phyloP scores from a whole-genome alignment of 2,113 vertebrate species.

The Pangasianodon gigas region DNA sequence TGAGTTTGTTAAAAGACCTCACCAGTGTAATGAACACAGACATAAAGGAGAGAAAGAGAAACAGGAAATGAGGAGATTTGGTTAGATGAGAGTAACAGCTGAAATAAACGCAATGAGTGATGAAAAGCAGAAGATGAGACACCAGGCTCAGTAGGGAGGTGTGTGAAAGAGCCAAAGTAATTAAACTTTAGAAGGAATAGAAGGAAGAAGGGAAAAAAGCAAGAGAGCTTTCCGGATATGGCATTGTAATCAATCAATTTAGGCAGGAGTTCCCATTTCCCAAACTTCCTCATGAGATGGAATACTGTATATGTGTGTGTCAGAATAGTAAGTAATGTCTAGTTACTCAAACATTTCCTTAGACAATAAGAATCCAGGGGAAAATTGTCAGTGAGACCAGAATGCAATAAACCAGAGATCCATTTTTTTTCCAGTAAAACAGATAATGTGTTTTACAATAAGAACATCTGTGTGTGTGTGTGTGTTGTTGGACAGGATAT shows the following conservation, averaged over 20 bases:
- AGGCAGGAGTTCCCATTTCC: constrained; percentile 2
- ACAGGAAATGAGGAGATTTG: not conserved
- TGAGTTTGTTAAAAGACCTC: constrained; percentile 15
- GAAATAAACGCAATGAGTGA: not conserved
- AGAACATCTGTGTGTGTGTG: not conserved
- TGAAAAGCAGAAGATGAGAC: not conserved
- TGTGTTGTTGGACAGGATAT: not conserved
- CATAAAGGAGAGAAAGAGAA: constrained; percentile 7
- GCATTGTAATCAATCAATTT: constrained; percentile 2
- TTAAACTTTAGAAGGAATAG: not conserved
- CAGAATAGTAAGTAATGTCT: not conserved
- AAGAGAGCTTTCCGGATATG: not conserved
- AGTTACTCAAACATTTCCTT: not conserved
- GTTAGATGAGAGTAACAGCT: not conserved
- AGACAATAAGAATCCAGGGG: not conserved
- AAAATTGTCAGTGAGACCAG: not conserved
- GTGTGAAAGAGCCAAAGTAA: constrained; percentile 16
- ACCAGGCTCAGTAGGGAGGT: not conserved
- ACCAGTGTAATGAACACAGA: constrained; percentile 39
- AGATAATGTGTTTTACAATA: not conserved
- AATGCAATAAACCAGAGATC: constrained; percentile 10
- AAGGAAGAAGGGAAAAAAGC: not conserved
- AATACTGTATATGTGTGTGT: not conserved
- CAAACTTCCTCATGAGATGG: not conserved
- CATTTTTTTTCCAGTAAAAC: not conserved